Evolutionary conservation across 2,797 vertebrate species (phyloP), one percentile per base, ranked within the genome.

Genomic region (Emys orbicularis): DNA sequence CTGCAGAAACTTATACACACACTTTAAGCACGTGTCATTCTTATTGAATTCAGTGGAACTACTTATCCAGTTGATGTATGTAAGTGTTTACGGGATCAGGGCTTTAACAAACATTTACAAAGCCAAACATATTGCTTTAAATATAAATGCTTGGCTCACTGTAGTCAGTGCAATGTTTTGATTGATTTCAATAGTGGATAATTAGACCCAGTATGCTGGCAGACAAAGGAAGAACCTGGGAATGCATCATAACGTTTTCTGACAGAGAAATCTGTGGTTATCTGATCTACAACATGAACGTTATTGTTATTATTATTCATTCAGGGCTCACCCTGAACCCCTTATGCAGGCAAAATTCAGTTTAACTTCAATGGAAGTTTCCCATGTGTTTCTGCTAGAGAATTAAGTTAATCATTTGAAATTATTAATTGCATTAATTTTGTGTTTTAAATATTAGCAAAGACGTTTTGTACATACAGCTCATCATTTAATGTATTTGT

Each of bases 221-320:
- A 97, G 97, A 96, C 89, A 96, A 95, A 95, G 54, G 92, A 97
- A 88, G 61, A 97, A 97, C 86, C 19, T 87, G 31, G 95, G 88
- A 94, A 95, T 79, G 31, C 95, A 96, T 94, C 89, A 93, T 85
- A 81, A 57, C 68, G 8, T 65, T 65, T 61, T 65, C 61, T n/a
- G 34, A 65, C 15, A 65, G 61, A 65, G 34, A 65, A 95, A 79
- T 80, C 12, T 18, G 84, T 19, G 65, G 54, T 84, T 96, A 94
- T 83, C 90, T 94, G 86, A 95, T 92, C 84, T 86, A 81, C 86
- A 91, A 53, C 54, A 93, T n/a, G 44, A 68, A 86, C 93, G 93
- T 84, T 86, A 49, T 88, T 95, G 89, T 86, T 94, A 19, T 65
- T 65, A 61, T 61, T 65, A n/a, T 57, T 57, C 27, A 82, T 76